Percentiles rank a stretch among this genome's conserved stretches.
Conservation (phyloP, 2,888 invertebrate genomes). For the Agriotes lineatus region DNA sequence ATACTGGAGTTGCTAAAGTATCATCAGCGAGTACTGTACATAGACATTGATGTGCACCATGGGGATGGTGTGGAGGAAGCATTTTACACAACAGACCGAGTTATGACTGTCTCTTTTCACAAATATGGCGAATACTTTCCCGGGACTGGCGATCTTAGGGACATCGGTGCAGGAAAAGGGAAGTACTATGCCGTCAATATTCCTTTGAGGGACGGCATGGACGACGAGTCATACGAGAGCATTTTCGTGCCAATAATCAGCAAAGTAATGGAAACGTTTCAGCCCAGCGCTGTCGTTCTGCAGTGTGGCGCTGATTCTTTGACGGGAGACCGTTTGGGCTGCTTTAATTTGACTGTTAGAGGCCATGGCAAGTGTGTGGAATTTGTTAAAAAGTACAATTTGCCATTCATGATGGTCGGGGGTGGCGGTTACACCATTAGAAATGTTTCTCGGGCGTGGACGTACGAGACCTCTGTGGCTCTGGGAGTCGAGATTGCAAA, state of each 20-base stretch:
- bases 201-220: constrained; percentile 98
- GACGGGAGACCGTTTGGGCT: constrained; percentile 95
- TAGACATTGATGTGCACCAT: constrained; percentile 99
- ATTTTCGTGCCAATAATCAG: constrained; percentile 96
- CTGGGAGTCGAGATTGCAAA: constrained; percentile 96
- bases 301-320: constrained; percentile 99
- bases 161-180: constrained; percentile 90
- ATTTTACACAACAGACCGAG: constrained; percentile 98
- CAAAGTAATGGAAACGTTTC: constrained; percentile 98
- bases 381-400: constrained; percentile 95
- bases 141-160: constrained; percentile 86
- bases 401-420: constrained; percentile 96
- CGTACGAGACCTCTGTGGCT: constrained; percentile 98
- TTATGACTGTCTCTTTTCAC: constrained; percentile 99
- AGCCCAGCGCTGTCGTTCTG: constrained; percentile 96
- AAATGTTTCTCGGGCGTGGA: constrained; percentile 99
- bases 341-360: constrained; percentile 94
- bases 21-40: constrained; percentile 96
- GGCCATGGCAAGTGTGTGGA: constrained; percentile 99
- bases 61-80: constrained; percentile 99
- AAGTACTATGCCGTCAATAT: constrained; percentile 99
- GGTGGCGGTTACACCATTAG: constrained; percentile 99
- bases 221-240: constrained; percentile 96
- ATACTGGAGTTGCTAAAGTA: constrained; percentile 97
- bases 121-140: constrained; percentile 99